These are phyloP conservation scores for Rhizoglyphus robini DNA, from an alignment of 1,140 invertebrate genomes.

Conservation along the genomic window DNA sequence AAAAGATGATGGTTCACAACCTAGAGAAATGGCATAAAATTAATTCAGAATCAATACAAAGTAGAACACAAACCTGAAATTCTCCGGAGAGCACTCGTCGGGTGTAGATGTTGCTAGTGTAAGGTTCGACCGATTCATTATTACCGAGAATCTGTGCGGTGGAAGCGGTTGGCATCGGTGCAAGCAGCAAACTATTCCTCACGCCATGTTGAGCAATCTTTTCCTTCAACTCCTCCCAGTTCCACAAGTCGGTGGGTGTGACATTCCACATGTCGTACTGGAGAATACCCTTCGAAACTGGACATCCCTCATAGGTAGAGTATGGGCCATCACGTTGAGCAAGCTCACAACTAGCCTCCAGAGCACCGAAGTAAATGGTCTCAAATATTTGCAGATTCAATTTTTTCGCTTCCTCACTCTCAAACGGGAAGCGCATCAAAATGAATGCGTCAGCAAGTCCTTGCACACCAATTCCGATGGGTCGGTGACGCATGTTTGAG, in stretches of 20 bases:
- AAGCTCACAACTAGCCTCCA: conserved; percentile 91
- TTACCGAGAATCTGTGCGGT: conserved; percentile 98
- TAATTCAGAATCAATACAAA: background rate
- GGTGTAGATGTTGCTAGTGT: conserved; percentile 93
- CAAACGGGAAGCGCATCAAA: conserved; percentile 81
- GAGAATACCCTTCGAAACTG: conserved; percentile 86
- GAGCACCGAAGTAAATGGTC: conserved; percentile 90
- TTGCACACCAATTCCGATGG: conserved; percentile 90
- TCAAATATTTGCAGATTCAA: conserved; percentile 96
- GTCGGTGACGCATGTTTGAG: conserved; percentile 83
- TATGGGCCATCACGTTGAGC: conserved; percentile 74
- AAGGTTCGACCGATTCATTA: conserved; percentile 96
- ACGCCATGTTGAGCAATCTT: conserved; percentile 81
- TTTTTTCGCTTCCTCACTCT: conserved; percentile 56
- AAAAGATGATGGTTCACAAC: conserved; percentile 93
- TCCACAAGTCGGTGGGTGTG: conserved; percentile 70
- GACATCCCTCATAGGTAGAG: conserved; percentile 75
- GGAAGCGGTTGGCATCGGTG: conserved; percentile 97
- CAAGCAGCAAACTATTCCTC: conserved; percentile 82
- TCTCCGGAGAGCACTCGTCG: conserved; percentile 82
- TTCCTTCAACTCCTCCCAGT: conserved; percentile 70
- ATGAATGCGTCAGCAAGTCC: conserved; percentile 94
- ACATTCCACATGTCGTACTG: conserved; percentile 98
- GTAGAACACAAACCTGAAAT: conserved; percentile 44
- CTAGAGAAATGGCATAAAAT: conserved; percentile 40